phyloP scores from a whole-genome alignment of 1,140 invertebrate species.

The Drosophila kanapiae region DNA sequence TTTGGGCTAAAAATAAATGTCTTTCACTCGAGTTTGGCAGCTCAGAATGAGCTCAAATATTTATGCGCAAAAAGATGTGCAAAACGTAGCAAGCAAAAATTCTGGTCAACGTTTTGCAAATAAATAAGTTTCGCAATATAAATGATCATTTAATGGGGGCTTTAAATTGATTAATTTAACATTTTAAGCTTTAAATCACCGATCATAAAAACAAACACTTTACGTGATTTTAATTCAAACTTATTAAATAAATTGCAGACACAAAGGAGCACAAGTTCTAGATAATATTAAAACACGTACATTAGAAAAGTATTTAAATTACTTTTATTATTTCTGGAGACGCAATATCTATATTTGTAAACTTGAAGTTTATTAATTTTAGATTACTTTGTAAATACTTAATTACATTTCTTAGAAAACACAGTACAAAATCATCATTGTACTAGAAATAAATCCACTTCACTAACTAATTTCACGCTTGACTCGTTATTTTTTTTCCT shows the following conservation, averaged over 20 bases:
- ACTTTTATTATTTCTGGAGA: too few species aligned
- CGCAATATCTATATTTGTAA: neutral
- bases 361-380: neutral
- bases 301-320: neutral
- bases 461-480: neutral
- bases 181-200: neutral
- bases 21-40: neutral
- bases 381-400: neutral
- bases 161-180: neutral
- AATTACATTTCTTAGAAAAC: neutral
- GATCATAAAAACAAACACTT: neutral
- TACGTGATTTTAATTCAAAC: neutral
- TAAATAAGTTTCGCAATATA: neutral
- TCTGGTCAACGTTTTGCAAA: neutral
- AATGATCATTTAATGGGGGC: neutral
- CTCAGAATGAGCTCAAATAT: conserved; percentile 1
- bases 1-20: conserved; percentile 16
- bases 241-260: neutral
- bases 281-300: neutral
- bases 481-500: neutral
- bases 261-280: neutral
- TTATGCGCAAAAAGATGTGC: neutral
- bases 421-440: neutral
- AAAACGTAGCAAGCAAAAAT: neutral
- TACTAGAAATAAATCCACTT: neutral